Evolutionary conservation across 2,888 invertebrate genomes (phyloP).

Genomic region (Drosophila falleni): DNA sequence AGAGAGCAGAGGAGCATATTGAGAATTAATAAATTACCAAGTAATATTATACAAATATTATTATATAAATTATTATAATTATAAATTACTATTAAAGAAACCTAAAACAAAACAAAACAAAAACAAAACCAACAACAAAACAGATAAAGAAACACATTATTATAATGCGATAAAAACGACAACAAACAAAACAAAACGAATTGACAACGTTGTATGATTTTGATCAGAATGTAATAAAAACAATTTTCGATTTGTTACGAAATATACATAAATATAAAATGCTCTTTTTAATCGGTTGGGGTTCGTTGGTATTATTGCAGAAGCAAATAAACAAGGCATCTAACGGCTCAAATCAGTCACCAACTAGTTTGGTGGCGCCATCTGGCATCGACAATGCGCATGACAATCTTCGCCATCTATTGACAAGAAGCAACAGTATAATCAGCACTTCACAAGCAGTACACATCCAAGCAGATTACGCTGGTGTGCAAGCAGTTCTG

Average conservation of each 20-base stretch:
- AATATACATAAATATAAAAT: conserved; percentile 68
- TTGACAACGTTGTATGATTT: conserved; percentile 85
- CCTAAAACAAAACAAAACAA: conserved; percentile 47
- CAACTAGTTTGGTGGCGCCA: conserved; percentile 6
- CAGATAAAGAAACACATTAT: conserved; percentile 69
- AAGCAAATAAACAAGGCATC: not conserved
- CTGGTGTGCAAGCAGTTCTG: not conserved
- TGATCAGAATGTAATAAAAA: conserved; percentile 84
- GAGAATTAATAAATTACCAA: conserved; percentile 80
- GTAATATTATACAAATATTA: conserved; percentile 80
- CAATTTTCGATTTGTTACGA: conserved; percentile 80
- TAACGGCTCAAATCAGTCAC: not conserved
- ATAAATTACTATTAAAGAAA: conserved; percentile 74
- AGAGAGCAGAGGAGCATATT: conserved; percentile 39
- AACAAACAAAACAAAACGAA: conserved; percentile 71
- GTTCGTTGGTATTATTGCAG: not conserved
- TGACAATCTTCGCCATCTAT: not conserved
- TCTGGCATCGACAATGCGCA: not conserved
- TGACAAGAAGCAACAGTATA: no score
- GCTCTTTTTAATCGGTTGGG: conserved; percentile 27
- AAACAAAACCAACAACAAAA: conserved; percentile 53
- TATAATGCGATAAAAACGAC: conserved; percentile 53
- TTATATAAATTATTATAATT: conserved; percentile 81
- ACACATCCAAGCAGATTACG: not conserved
- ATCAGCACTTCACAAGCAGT: not conserved